Base-by-base conservation (phyloP, 2,113 vertebrate species). In the Aramus guarauna region DNA sequence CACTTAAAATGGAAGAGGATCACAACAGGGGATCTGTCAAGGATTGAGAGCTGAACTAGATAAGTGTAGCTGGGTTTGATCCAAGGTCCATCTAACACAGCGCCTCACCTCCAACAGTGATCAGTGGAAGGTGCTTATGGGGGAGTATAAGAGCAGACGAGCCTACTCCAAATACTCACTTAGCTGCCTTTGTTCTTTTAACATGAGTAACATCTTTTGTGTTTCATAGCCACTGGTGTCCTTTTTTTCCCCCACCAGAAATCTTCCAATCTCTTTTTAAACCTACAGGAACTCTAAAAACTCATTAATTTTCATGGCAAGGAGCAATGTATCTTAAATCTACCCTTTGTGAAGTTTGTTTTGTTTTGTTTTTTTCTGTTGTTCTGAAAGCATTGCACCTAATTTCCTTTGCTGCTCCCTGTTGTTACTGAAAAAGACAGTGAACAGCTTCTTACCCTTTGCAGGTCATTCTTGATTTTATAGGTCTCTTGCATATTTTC, bases 351-450 rank as follows among this genome's bases (percentile, higher is more conserved):
- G 32, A 76, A 26, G 15, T 41, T 6, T 37, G 13, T 8, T 16
- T 48, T 90, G 48, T 53, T 48, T 30, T 32, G 18, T 15, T 12
- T n/a, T 26, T 52, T 52, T 26, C 23, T 60, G 4, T 67, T 69
- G 2, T 41, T 22, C 16, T 59, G 52, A 37, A 79, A 80, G 4
- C 0, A 0, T n/a, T 50, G 15, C 10, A 68, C 12, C 3, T 41
- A 12, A 59, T 83, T 94, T 94, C 16, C 9, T 72, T 68, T 64
- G 9, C n/a, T 68, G 12, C 2, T 83, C 0, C 0, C 14, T 74
- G 7, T 50, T 68, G 17, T 63, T 74, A 63, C 37, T 56, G 52
- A 79, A 85, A 37, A 36, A 73, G 41, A 60, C 8, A 27, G 11
- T 79, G 24, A 89, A 77, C 13, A 43, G 6, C 13, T 73, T 90